Evolutionary conservation across 2,113 vertebrate species (phyloP).

Genomic region (Pterocles gutturalis): DNA sequence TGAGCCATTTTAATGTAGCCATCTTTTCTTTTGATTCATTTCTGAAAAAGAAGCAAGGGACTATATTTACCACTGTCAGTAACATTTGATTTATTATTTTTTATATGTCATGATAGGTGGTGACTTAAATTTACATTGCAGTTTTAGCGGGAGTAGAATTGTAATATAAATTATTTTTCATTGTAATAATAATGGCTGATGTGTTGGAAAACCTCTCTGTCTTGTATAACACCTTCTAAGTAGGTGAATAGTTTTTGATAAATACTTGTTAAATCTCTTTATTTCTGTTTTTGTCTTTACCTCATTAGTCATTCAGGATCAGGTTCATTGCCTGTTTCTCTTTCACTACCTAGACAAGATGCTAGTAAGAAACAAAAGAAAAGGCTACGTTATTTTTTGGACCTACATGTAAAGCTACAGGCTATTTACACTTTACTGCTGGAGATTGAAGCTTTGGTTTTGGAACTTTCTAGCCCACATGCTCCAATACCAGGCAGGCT

Average conservation of each 20-base stretch:
- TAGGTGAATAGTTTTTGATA: background rate
- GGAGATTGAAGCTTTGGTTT: background rate
- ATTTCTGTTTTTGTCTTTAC: background rate
- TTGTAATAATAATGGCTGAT: background rate
- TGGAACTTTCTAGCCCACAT: background rate
- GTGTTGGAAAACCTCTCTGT: background rate
- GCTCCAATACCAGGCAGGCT: background rate
- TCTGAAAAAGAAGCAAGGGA: constrained; percentile 47
- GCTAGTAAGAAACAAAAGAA: background rate
- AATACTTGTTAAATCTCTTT: background rate
- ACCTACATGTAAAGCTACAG: background rate
- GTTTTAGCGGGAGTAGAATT: constrained; percentile 67
- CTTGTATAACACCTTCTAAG: background rate
- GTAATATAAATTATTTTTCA: constrained; percentile 31
- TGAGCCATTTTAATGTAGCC: constrained; percentile 65
- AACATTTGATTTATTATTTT: constrained; percentile 62
- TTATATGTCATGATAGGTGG: constrained; percentile 32
- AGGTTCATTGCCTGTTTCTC: background rate
- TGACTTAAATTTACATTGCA: constrained; percentile 64
- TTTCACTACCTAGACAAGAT: background rate
- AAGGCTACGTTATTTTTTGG: background rate
- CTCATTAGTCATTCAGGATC: background rate
- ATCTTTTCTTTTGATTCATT: constrained; percentile 49
- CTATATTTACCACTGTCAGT: constrained; percentile 68
- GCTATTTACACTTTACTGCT: background rate